Percentiles rank a stretch among this genome's conserved stretches.
Evolutionary conservation across 2,888 invertebrate genomes (phyloP).

Genomic region (Lepidochrysops patricia): DNA sequence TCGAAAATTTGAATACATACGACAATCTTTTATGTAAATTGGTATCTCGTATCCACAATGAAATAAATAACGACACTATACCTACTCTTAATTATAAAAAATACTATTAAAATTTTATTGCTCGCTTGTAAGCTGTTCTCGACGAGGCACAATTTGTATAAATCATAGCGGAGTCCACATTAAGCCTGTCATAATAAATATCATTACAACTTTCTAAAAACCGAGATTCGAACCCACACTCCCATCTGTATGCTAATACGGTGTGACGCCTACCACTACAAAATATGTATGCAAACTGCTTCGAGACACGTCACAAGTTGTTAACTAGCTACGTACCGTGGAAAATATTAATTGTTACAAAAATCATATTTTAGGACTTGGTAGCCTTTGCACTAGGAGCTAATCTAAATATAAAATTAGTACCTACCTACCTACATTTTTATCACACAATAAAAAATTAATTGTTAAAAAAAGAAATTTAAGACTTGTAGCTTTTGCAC

Average conservation of each 20-base stretch:
- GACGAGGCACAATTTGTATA: slow-evolving; percentile 22
- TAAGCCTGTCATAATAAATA: slow-evolving; percentile 34
- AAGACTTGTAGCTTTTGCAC: no score
- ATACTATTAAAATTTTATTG: background rate
- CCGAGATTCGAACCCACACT: slow-evolving; percentile 32
- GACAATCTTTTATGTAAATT: background rate
- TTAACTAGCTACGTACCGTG: background rate
- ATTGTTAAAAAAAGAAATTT: no score
- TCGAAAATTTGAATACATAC: background rate
- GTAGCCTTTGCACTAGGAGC: background rate
- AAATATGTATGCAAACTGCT: slow-evolving; percentile 36
- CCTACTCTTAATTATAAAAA: background rate
- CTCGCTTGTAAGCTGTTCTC: background rate
- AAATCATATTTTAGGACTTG: background rate
- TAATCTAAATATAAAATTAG: no score
- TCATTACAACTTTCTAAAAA: slow-evolving; percentile 36
- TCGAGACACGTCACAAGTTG: background rate
- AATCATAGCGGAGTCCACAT: slow-evolving; percentile 30
- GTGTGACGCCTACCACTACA: slow-evolving; percentile 31
- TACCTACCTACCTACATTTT: no score
- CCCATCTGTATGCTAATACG: slow-evolving; percentile 37
- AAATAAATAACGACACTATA: background rate
- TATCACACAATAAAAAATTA: no score
- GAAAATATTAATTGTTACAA: background rate
- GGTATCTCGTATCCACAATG: background rate